Evolutionary conservation across 2,888 invertebrate genomes (phyloP), one percentile per base, ranked within the genome.

Genomic region (Hydroisotoma schaefferi): DNA sequence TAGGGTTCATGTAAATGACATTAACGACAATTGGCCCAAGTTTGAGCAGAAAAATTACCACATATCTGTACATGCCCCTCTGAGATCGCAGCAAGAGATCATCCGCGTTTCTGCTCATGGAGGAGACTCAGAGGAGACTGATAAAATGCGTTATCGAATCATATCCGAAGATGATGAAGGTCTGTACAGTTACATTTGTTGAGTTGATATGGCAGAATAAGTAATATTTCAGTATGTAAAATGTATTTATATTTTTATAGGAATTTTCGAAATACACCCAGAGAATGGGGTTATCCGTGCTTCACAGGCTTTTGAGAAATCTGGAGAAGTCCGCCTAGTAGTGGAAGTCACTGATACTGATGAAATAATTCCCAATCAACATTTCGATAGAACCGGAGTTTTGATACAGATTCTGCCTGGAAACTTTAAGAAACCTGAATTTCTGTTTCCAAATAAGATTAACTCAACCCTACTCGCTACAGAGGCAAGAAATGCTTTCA

Each of bases 21-120:
- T 65, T 1, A 60, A 60, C 27, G 58, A 53, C 23, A 58, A 46
- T 43, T 52, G 53, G 55, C 94, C 94, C 0, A 79, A 84, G 46
- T 94, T 95, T 77, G 84, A 83, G 0, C 86, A 87, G 70, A 83
- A 84, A 48, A 83, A 83, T 8, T 94, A 92, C 77, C 84, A 85
- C 71, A 85, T 87, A 1, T 87, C 85, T 0, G 93, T 94, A 76
- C 92, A 90, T 76, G 75, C 77, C 20, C 84, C 87, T 12, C 77
- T 89, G 20, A 84, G 86, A 74, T 90, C 92, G 0, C 89, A 90
- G 0, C 86, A 90, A 1, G 87, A 89, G 1, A 84, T 94, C 52
- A 76, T 93, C 12, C 88, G 90, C 71, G 77, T 94, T 1, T 81
- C 85, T 64, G 94, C 93, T 0, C 84, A 84, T 18, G 94, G 94